These are phyloP conservation scores for Sarcophaga carnaria DNA, from an alignment of 2,888 invertebrate genomes.

Conservation along the genomic window DNA sequence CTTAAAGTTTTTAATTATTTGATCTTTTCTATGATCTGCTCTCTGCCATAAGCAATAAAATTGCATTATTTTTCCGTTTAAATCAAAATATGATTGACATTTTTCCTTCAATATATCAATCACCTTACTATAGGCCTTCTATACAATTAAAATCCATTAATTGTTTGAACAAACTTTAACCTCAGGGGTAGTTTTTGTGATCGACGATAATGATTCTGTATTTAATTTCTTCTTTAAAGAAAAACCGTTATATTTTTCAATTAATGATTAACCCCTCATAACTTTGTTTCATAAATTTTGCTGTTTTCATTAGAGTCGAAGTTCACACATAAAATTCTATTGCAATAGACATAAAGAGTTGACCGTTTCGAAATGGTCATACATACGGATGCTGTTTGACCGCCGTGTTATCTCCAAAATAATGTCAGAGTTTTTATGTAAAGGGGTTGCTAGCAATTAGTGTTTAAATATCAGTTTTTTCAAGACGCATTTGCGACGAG, in stretches of 20 bases:
- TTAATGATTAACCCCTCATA: conserved; percentile 56
- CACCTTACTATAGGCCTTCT: conserved; percentile 14
- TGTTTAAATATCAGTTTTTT: background rate
- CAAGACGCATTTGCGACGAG: too few relatives aligned
- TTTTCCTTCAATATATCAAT: conserved; percentile 57
- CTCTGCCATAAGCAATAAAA: background rate
- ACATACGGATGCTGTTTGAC: conserved; percentile 62
- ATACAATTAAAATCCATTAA: conserved; percentile 62
- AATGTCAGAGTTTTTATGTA: conserved; percentile 45
- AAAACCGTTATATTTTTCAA: conserved; percentile 56
- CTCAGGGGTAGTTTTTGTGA: conserved; percentile 59
- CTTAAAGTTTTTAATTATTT: conserved; percentile 36
- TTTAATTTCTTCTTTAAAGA: background rate
- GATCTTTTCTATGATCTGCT: conserved; percentile 25
- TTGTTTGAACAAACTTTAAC: conserved; percentile 66
- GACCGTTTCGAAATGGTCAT: conserved; percentile 29
- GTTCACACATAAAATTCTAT: conserved; percentile 64
- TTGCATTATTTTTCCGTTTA: background rate
- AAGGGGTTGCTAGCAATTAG: conserved; percentile 44
- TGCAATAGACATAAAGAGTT: conserved; percentile 56
- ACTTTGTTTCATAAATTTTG: background rate
- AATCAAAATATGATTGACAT: conserved; percentile 61
- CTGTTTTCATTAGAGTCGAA: conserved; percentile 33
- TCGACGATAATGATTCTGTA: background rate
- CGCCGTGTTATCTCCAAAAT: conserved; percentile 29